Base-by-base conservation (phyloP, 2,888 invertebrate genomes). In the Sarcophaga carnaria region DNA sequence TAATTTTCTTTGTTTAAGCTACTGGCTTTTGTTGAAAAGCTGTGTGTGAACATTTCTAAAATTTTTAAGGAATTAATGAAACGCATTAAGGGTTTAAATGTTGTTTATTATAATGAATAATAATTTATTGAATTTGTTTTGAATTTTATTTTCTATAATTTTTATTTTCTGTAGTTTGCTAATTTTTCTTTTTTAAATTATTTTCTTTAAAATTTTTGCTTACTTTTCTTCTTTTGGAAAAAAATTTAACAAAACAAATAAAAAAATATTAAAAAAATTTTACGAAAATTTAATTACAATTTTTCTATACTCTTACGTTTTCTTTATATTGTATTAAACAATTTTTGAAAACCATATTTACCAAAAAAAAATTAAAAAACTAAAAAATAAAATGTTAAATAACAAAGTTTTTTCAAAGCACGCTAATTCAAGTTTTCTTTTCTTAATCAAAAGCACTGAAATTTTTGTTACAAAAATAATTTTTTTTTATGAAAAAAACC, bases 391-490 rank as follows among this genome's bases (percentile, higher is more conserved):
- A 85, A 62, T 80, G 85, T 88, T 88, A 74, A 84, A 80, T 85
- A 82, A 77, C 72, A 80, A 87, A 80, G 83, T 85, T 88, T 87
- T 86, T 87, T 87, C 81, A 82, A 79, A 87, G 87, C 87, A 87
- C 87, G 87, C 88, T 88, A 80, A 80, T 85, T 85, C 83, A 85
- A 88, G 83, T 83, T 85, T 85, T 88, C 83, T 85, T 78, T 80
- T 75, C 70, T 83, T 74, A 87, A 79, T 82, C 87, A 84, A 87
- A 83, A 85, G 83, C 88, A 85, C 83, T 80, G 22, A 78, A 70
- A 84, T 85, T 83, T 85, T 80, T 77, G 80, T 85, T 88, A 77
- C 71, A 83, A 70, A 83, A 83, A 64, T 72, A 25, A 77, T 10
- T 3, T 10, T 37, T 37, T 37, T 37, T 37, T 37, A 37, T 10